Percentiles rank a stretch among this genome's conserved stretches.
These are phyloP conservation scores for Forbesichthys agassizii DNA, from an alignment of 2,113 vertebrate genomes.

Conservation along the genomic window DNA sequence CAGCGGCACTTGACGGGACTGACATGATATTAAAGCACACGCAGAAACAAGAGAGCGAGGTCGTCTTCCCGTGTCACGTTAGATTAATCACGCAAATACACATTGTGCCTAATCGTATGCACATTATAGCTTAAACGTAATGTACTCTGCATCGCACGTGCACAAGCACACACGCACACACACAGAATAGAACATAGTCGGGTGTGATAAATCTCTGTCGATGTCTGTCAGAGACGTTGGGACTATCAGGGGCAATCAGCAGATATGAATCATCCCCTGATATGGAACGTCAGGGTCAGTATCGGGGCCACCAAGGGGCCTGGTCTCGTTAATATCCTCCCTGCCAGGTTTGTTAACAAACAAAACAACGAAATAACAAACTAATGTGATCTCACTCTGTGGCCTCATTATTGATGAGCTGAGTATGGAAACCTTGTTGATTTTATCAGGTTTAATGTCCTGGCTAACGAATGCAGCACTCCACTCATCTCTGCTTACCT, in stretches of 20 bases:
- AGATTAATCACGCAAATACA: too few species aligned
- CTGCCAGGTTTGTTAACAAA: constrained; percentile 46
- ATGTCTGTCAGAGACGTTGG: constrained; percentile 13
- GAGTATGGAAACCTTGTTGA: not conserved
- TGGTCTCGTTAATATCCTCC: constrained; percentile 53
- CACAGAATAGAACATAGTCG: constrained; percentile 15
- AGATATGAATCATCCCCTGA: too few species aligned
- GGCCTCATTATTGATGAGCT: constrained; percentile 25
- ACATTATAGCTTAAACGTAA: not conserved
- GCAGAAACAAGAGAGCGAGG: too few species aligned
- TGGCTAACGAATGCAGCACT: constrained; percentile 19
- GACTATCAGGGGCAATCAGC: too few species aligned
- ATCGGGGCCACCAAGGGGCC: constrained; percentile 17
- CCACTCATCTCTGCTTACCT: not conserved
- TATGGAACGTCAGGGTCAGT: too few species aligned
- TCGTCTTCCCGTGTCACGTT: too few species aligned
- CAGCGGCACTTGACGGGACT: constrained; percentile 5
- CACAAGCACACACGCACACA: not conserved
- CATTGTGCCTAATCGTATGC: not conserved
- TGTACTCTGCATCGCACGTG: not conserved
- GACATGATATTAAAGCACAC: too few species aligned
- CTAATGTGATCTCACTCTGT: constrained; percentile 30
- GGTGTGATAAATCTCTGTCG: constrained; percentile 1
- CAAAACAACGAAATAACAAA: constrained; percentile 27
- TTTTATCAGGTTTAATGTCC: constrained; percentile 2